Evolutionary conservation across 2,113 vertebrate genomes (phyloP), one percentile per base, ranked within the genome.

Genomic region (Pituophis catenifer): DNA sequence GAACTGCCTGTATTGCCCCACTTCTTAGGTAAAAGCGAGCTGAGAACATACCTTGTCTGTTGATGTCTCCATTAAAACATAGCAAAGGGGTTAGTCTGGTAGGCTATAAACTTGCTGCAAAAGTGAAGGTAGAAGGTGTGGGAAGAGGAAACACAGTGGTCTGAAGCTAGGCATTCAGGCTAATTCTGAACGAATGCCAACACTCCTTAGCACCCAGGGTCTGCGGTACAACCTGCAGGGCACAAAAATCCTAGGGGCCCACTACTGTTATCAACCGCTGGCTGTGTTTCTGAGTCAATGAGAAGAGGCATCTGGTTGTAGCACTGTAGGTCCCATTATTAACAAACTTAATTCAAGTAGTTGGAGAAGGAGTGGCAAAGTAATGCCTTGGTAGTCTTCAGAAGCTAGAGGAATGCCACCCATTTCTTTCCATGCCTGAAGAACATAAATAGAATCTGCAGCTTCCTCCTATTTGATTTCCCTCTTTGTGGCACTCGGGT

Each of bases 381-480:
- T 12, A 54, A 15, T 24, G 3, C 3, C 21, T 52, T 10, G 33
- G 13, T 38, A 44, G 38, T 1, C 90, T 91, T 86, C 8, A 44
- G 55, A 91, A 57, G n/a, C 24, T 38, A 2, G 58, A 53, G n/a
- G 52, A 7, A 7, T 8, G 21, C 15, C n/a, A 23, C 21, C 89
- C 5, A 13, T 3, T 21, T 88, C 11, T 65, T 86, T n/a, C 89
- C 55, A 89, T 38, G 53, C 23, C 33, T 81, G 86, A 75, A 88
- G 44, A 50, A 89, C 44, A 52, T 90, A 44, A 57, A 58, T 54
- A 9, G 52, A 85, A 38, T 8, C 70, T 1, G 19, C 81, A 70
- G 87, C 93, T 94, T 94, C 93, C 93, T 94, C 33, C 57, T 90
- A 70, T 88, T 55, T 93, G 50, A 81, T 87, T 94, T 94, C 85